Evolutionary conservation across 1,140 invertebrate species (phyloP).

Genomic region (Polyergus mexicanus): DNA sequence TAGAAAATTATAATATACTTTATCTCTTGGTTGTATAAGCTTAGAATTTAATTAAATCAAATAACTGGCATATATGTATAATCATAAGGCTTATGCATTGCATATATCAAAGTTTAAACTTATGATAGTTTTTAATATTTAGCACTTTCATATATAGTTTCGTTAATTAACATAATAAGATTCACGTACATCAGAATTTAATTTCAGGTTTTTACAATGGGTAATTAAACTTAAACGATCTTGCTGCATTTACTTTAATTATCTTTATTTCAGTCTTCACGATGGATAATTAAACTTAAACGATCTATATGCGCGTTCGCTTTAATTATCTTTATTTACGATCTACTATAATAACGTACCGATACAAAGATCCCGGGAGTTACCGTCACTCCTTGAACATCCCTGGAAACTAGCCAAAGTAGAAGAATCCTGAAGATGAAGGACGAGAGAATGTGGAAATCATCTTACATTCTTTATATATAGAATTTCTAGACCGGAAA

Average conservation of each 20-base stretch:
- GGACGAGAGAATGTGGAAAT: constrained; percentile 18
- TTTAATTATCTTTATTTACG: neutral
- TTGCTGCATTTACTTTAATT: neutral
- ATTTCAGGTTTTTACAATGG: neutral
- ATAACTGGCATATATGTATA: neutral
- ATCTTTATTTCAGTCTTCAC: neutral
- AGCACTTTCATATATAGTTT: neutral
- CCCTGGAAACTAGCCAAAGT: constrained; percentile 42
- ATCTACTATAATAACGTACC: constrained; percentile 7
- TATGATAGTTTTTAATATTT: neutral
- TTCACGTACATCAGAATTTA: neutral
- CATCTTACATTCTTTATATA: constrained; percentile 45
- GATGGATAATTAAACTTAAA: constrained; percentile 2
- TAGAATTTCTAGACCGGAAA: constrained; percentile 24
- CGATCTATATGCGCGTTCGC: neutral
- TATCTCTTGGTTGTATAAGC: neutral
- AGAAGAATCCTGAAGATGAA: constrained; percentile 13
- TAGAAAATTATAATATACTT: no score
- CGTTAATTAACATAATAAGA: neutral
- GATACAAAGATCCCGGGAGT: constrained; percentile 3
- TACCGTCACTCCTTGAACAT: neutral
- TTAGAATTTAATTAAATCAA: neutral
- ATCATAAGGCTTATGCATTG: neutral
- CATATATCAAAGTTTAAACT: neutral
- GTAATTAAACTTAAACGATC: constrained; percentile 2